Percentiles rank a stretch among this genome's conserved stretches.
phyloP scores from a whole-genome alignment of 1,140 invertebrate species.

The Euura lappo region DNA sequence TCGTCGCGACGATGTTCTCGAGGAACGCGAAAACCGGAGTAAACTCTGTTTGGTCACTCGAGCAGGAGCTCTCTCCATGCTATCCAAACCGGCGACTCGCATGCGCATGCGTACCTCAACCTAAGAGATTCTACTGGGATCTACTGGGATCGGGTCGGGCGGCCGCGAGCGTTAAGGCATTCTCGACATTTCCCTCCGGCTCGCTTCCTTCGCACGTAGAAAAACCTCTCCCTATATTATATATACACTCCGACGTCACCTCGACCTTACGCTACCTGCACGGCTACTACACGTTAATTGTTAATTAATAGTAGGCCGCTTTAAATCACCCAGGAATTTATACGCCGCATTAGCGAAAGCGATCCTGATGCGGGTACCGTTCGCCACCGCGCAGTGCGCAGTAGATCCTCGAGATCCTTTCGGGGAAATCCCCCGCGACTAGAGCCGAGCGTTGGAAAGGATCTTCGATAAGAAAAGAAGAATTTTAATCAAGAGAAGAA shows the following conservation, averaged over 20 bases:
- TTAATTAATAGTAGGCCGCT: background rate
- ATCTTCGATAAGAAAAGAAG: no score
- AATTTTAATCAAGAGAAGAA: no score
- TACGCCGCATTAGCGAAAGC: no score
- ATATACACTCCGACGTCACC: no score
- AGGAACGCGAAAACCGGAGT: constrained; percentile 56
- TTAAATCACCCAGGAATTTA: background rate
- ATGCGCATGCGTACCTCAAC: constrained; percentile 44
- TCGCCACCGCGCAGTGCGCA: no score
- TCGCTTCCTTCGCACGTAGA: constrained; percentile 6
- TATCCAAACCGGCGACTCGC: constrained; percentile 36
- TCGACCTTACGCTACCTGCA: background rate
- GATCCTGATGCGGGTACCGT: no score
- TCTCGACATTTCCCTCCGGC: constrained; percentile 42
- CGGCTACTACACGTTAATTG: background rate
- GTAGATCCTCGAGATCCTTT: no score
- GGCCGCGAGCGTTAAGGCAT: constrained; percentile 40
- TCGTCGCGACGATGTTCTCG: constrained; percentile 36
- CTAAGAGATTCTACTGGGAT: constrained; percentile 12
- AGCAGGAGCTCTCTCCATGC: constrained; percentile 51
- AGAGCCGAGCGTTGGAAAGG: no score
- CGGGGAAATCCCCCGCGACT: no score
- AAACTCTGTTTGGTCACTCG: constrained; percentile 51
- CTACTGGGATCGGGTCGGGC: background rate
- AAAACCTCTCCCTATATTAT: no score